A percentile compares a stretch with the other conserved stretches of the same genome.
Evolutionary conservation across 2,113 vertebrate species (phyloP).

Genomic region (Recurvirostra avosetta): DNA sequence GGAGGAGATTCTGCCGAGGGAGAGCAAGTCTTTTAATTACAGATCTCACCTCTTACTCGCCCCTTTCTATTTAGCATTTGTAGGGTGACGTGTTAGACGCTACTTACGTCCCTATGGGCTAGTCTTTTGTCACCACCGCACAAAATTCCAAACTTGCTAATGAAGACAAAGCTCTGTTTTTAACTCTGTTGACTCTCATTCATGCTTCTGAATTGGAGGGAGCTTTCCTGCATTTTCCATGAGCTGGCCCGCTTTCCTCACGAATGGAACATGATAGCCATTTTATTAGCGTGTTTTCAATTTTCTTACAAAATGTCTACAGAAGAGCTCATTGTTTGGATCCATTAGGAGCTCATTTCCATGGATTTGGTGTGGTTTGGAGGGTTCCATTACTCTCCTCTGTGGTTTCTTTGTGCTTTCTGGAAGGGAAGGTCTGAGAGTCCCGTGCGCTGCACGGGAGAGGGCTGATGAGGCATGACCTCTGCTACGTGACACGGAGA

Average conservation of each 20-base stretch:
- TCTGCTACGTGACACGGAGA: background rate
- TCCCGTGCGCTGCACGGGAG: background rate
- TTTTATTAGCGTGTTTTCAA: background rate
- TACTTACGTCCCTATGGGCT: rapidly evolving
- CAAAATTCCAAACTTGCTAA: background rate
- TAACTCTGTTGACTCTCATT: background rate
- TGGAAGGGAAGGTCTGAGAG: background rate
- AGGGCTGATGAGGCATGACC: background rate
- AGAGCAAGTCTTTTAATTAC: background rate
- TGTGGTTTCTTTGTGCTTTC: conserved; percentile 25
- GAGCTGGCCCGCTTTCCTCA: background rate
- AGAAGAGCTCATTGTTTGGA: background rate
- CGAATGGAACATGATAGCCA: background rate
- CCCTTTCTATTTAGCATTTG: too few species aligned
- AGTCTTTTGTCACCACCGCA: background rate
- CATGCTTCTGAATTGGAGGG: background rate
- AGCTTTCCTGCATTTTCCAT: background rate
- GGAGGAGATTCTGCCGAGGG: background rate
- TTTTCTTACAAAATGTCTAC: background rate
- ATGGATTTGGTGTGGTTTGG: conserved; percentile 32
- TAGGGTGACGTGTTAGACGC: background rate
- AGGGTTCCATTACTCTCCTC: background rate
- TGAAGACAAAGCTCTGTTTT: background rate
- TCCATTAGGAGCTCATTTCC: background rate
- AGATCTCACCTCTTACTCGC: rapidly evolving